Percentiles rank a stretch among this genome's conserved stretches.
These are phyloP conservation scores for Emmelina monodactyla DNA, from an alignment of 2,888 invertebrate genomes.

Conservation along the genomic window DNA sequence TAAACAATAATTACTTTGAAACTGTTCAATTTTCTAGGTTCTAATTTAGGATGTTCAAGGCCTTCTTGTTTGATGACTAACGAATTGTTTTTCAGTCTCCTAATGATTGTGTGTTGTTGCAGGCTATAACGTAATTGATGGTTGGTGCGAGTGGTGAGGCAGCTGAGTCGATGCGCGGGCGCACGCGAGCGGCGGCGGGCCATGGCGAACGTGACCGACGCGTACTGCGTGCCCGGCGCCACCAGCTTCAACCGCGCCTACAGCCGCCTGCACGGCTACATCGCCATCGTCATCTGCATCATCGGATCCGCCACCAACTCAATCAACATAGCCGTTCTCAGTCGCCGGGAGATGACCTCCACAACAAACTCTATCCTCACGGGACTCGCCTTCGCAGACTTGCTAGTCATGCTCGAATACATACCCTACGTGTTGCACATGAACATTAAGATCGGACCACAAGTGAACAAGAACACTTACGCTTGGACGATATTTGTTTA, in stretches of 20 bases:
- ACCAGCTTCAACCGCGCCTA: constrained; percentile 71
- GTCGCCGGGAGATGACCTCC: constrained; percentile 88
- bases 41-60: too few relatives aligned
- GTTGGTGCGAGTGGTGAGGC: not conserved
- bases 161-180: not conserved
- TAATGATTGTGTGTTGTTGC: not conserved
- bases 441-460: constrained; percentile 70
- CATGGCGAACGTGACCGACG: constrained; percentile 50
- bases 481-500: constrained; percentile 86
- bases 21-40: too few relatives aligned
- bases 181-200: too few relatives aligned
- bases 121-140: not conserved
- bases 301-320: constrained; percentile 91
- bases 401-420: constrained; percentile 94
- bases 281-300: constrained; percentile 85
- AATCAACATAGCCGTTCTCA: constrained; percentile 90
- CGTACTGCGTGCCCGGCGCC: constrained; percentile 66
- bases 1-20: too few relatives aligned
- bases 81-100: too few relatives aligned
- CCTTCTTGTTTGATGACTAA: too few relatives aligned
- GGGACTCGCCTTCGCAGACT: constrained; percentile 88
- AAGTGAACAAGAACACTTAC: constrained; percentile 67
- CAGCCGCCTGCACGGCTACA: constrained; percentile 81
- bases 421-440: constrained; percentile 88
- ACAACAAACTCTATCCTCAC: constrained; percentile 93